Evolutionary conservation across 37 sponge, comb jelly and placozoan species (phyloP).

Genomic region (Diacarnus erythraeanus): DNA sequence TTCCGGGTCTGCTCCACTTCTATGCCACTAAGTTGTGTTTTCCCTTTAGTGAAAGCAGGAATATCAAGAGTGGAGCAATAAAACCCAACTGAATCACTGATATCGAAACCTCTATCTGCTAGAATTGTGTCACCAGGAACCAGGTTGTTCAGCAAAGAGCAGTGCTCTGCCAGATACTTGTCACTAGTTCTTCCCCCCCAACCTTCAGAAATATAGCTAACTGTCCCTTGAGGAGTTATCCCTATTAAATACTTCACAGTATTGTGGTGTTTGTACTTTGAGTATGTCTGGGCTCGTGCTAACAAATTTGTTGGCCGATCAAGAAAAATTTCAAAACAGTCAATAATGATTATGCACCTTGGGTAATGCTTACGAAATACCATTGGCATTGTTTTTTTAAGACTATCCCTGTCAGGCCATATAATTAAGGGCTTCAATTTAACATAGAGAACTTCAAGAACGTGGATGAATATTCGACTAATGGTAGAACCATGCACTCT

Average conservation of each 20-base stretch:
- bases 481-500: slow-evolving; percentile 36
- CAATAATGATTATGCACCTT: slow-evolving; percentile 57
- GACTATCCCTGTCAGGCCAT: slow-evolving; percentile 67
- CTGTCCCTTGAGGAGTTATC: slow-evolving; percentile 70
- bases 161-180: slow-evolving; percentile 71
- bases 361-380: slow-evolving; percentile 44
- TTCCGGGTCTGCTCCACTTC: slow-evolving; percentile 62
- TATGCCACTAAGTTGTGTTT: slow-evolving; percentile 48
- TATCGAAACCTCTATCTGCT: slow-evolving; percentile 81
- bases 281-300: slow-evolving; percentile 57
- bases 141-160: slow-evolving; percentile 53
- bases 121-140: slow-evolving; percentile 73
- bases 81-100: slow-evolving; percentile 65
- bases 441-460: slow-evolving; percentile 26
- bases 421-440: slow-evolving; percentile 37
- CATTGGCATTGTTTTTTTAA: slow-evolving; percentile 58
- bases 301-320: slow-evolving; percentile 53
- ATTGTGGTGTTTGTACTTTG: slow-evolving; percentile 68
- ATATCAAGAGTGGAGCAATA: slow-evolving; percentile 48
- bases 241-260: slow-evolving; percentile 68
- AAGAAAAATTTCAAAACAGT: slow-evolving; percentile 77
- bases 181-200: slow-evolving; percentile 79
- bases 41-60: slow-evolving; percentile 75
- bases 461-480: slow-evolving; percentile 30
- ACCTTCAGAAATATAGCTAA: slow-evolving; percentile 55